Conservation (phyloP, 2,797 vertebrate genomes). For the Etheostoma nigrum region DNA sequence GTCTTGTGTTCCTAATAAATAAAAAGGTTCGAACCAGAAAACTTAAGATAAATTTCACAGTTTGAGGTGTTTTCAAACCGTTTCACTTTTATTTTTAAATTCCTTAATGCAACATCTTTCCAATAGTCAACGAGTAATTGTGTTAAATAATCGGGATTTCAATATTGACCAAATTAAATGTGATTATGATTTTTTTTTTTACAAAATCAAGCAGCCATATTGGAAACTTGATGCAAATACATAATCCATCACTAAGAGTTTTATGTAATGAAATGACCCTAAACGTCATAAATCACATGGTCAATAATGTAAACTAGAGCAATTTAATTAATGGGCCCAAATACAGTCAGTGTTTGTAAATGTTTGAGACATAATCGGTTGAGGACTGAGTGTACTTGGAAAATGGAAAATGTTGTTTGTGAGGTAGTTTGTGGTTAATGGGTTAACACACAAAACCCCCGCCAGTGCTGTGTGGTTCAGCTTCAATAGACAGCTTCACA, state of each 20-base stretch:
- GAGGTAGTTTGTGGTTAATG: slow-evolving; percentile 3
- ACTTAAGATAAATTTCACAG: too few species aligned
- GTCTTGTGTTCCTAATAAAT: too few species aligned
- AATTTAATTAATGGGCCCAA: not conserved
- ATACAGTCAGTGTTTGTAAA: not conserved
- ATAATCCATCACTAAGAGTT: not conserved
- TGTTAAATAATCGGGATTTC: too few species aligned
- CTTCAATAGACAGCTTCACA: not conserved
- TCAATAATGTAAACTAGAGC: not conserved
- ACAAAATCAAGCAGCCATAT: too few species aligned
- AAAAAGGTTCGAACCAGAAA: too few species aligned
- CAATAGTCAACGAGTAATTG: too few species aligned
- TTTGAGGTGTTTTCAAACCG: too few species aligned
- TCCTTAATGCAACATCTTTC: too few species aligned
- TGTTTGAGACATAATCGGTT: not conserved
- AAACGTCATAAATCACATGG: not conserved
- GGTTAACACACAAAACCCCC: not conserved
- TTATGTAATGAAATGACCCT: not conserved
- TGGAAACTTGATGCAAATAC: not conserved
- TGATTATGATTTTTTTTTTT: too few species aligned
- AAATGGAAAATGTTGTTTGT: not conserved
- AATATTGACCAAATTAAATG: too few species aligned
- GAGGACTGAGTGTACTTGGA: not conserved
- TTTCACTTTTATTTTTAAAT: too few species aligned
- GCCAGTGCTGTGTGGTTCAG: not conserved